These are phyloP conservation scores for Meleagris gallopavo DNA, from an alignment of 2,113 vertebrate genomes.

Conservation along the genomic window DNA sequence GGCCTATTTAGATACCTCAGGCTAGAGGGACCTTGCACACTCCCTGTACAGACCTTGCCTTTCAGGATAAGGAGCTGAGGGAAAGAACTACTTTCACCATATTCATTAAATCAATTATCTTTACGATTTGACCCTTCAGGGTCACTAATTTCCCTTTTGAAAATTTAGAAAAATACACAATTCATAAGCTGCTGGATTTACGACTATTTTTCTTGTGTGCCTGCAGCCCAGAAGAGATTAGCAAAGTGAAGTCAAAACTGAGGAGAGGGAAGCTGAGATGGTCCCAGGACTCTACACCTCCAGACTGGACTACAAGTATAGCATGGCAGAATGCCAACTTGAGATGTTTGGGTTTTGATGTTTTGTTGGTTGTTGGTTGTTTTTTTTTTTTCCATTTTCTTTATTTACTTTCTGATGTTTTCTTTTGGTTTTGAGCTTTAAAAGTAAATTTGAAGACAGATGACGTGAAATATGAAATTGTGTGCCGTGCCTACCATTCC, in stretches of 20 bases:
- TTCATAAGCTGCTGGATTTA: not conserved
- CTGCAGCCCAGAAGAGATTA: not conserved
- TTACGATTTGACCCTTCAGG: not conserved
- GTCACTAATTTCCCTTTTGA: not conserved
- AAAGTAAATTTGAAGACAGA: not conserved
- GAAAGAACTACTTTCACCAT: not conserved
- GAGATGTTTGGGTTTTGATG: not conserved
- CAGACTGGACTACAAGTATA: not conserved
- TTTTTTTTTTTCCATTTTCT: not conserved
- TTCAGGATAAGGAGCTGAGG: not conserved
- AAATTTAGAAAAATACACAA: not conserved
- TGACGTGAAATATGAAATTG: not conserved
- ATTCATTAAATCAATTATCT: not conserved
- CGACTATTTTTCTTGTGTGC: not conserved
- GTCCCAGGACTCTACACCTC: not conserved
- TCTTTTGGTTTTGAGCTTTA: not conserved
- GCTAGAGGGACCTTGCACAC: not conserved
- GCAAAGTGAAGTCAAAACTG: not conserved
- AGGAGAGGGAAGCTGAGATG: not conserved
- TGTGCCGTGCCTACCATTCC: not conserved
- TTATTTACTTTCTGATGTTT: not conserved
- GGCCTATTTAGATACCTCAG: not conserved
- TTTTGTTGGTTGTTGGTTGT: not conserved
- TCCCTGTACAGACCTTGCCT: not conserved
- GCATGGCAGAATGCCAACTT: not conserved